Evolutionary conservation across 2,797 vertebrate genomes (phyloP).

Genomic region (Ficedula albicollis): DNA sequence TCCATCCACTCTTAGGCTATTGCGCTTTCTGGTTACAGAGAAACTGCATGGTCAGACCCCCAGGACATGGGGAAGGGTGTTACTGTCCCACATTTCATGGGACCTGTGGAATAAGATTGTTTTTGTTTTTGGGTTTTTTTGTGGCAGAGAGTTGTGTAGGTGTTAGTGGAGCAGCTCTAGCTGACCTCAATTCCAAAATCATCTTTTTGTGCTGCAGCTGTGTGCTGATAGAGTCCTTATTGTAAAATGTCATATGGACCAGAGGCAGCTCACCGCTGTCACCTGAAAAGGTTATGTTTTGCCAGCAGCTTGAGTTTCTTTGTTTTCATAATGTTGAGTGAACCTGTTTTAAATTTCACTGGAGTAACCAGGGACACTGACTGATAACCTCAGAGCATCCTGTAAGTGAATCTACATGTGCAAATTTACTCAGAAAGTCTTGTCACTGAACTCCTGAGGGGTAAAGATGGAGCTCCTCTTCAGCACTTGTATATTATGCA

Average conservation of each 20-base stretch:
- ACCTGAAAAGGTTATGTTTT: not conserved
- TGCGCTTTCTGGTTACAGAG: not conserved
- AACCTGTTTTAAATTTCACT: not conserved
- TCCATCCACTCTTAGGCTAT: fast-evolving
- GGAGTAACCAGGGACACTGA: not conserved
- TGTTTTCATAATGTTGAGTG: not conserved
- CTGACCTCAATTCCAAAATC: not conserved
- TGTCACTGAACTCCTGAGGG: not conserved
- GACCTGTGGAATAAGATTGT: not conserved
- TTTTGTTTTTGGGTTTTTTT: not conserved
- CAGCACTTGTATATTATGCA: not conserved
- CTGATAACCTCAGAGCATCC: not conserved
- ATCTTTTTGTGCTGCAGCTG: not conserved
- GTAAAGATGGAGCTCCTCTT: not conserved
- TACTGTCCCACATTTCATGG: not conserved
- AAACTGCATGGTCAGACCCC: not conserved
- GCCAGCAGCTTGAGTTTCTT: not conserved
- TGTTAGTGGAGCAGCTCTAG: not conserved
- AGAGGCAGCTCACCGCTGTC: not conserved
- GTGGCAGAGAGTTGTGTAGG: not conserved
- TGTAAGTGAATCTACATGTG: not conserved
- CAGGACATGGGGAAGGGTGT: not conserved
- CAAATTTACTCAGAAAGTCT: not conserved
- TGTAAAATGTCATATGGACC: not conserved
- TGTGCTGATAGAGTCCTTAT: not conserved